Conservation (phyloP, 2,113 vertebrate species). For the Urocolius indicus region DNA sequence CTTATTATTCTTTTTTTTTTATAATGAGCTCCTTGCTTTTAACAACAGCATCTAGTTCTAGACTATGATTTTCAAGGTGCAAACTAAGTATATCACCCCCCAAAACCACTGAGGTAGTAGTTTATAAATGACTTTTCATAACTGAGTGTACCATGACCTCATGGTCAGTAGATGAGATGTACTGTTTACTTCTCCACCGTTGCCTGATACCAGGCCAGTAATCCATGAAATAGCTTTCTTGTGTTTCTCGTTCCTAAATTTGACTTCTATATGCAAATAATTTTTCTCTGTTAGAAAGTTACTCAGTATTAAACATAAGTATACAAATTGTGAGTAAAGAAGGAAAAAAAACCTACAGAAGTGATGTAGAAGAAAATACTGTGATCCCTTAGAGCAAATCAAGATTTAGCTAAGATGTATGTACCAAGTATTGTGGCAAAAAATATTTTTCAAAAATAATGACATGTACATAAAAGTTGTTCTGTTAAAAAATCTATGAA, state of each 20-base stretch:
- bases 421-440: neutral
- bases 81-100: neutral
- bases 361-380: neutral
- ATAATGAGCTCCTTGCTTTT: neutral
- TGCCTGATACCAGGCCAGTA: slow-evolving; percentile 42
- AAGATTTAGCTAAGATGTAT: neutral
- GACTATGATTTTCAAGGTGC: neutral
- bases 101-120: neutral
- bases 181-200: slow-evolving; percentile 43
- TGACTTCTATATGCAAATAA: neutral
- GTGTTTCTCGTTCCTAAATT: neutral
- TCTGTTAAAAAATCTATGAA: neutral
- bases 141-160: slow-evolving; percentile 19
- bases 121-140: slow-evolving; percentile 49
- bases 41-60: neutral
- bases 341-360: neutral
- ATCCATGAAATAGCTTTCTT: slow-evolving; percentile 28
- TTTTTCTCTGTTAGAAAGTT: slow-evolving; percentile 11
- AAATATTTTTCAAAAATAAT: neutral
- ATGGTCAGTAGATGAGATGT: slow-evolving; percentile 23
- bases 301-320: neutral
- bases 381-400: neutral
- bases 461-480: neutral
- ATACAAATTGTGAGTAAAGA: neutral
- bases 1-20: neutral